These are phyloP conservation scores for Cinara cedri DNA, from an alignment of 2,888 invertebrate genomes.

Conservation along the genomic window DNA sequence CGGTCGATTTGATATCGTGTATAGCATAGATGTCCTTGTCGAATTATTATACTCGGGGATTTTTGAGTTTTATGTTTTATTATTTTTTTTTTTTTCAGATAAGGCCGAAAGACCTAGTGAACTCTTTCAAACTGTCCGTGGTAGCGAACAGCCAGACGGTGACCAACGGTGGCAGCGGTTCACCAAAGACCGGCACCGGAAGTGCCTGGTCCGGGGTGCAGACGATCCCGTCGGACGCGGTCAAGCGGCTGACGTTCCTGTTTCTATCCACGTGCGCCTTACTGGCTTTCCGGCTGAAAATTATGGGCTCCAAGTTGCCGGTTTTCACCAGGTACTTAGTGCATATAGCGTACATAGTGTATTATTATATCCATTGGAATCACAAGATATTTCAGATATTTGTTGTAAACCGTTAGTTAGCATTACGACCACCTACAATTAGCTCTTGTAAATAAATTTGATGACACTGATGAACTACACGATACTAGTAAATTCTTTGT, in stretches of 20 bases:
- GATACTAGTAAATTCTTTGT: too few species aligned
- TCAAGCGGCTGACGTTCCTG: conserved; percentile 79
- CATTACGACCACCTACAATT: too few species aligned
- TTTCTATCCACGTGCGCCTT: conserved; percentile 80
- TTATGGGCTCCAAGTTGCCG: conserved; percentile 96
- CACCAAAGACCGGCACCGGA: conserved; percentile 32
- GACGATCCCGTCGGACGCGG: conserved; percentile 69
- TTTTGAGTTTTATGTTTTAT: background rate
- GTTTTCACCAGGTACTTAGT: conserved; percentile 83
- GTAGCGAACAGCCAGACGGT: conserved; percentile 3
- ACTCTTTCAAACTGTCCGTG: conserved; percentile 43
- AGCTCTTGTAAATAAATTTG: too few species aligned
- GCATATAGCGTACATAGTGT: too few species aligned
- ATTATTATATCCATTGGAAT: too few species aligned
- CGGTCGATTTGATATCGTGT: too few species aligned
- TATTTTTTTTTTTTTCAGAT: conserved; percentile 14
- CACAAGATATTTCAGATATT: too few species aligned
- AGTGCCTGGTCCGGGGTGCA: background rate
- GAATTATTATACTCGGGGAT: background rate
- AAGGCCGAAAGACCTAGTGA: conserved; percentile 38
- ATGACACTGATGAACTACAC: too few species aligned
- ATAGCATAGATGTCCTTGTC: background rate
- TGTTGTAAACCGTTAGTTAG: too few species aligned
- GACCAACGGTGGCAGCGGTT: conserved; percentile 13
- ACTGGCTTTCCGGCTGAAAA: conserved; percentile 82